Evolutionary conservation across 2,888 invertebrate species (phyloP), one percentile per base, ranked within the genome.

Genomic region (Trichacis sp.): DNA sequence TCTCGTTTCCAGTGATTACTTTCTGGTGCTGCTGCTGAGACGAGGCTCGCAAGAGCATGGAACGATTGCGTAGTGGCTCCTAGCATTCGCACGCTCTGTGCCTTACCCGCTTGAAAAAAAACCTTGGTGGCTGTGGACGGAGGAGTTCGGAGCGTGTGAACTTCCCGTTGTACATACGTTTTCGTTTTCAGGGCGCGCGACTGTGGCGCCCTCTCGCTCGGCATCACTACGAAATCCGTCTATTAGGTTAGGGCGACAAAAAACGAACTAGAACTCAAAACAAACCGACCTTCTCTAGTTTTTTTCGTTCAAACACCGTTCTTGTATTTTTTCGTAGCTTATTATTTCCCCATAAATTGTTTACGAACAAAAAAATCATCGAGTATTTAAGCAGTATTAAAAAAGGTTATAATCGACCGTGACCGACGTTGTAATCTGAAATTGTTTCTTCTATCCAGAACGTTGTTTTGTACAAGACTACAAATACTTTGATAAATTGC

Each of bases 21-120:
- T 80, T 76, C 78, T 82, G 82, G 81, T 82, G 82, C 80, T 79
- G 82, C 80, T 82, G 82, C 79, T 82, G 81, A 82, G 80, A 77
- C 73, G 78, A 73, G 68, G 73, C 60, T 67, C 57, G 72, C 75
- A 77, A 77, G 75, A 78, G 74, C 74, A 78, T 77, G 79, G 76
- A 77, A 74, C 78, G 73, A 71, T 77, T 78, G 73, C 77, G 74
- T 79, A 78, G 77, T 76, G 74, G 69, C 77, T 79, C 74, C 75
- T 79, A 80, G 78, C 71, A 76, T 74, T 76, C 79, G 75, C 77
- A 78, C 77, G 73, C 76, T 73, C 72, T 75, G 77, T 78, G 78
- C 76, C 74, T 80, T 80, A 76, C 77, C 79, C 77, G 77, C 76
- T 77, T 76, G 74, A 77, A 72, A 76, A 70, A 38, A 19, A 8